Evolutionary conservation across 2,888 invertebrate species (phyloP).

Genomic region (Hymenopus coronatus): DNA sequence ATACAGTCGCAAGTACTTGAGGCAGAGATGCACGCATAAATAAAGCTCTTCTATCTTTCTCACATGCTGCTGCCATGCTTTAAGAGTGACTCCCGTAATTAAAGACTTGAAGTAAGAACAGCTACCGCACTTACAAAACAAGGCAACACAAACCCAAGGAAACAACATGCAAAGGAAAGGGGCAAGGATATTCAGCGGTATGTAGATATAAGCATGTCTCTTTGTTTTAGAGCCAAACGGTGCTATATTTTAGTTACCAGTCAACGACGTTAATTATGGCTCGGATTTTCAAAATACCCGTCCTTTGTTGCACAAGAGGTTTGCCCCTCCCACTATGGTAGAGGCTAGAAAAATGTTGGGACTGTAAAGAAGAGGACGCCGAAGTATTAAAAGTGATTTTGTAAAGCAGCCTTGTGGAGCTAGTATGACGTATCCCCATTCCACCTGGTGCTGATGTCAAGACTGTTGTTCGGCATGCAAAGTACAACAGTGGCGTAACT

Average conservation of each 20-base stretch:
- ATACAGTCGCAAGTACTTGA: not conserved
- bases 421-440: no score
- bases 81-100: not conserved
- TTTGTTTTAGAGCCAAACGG: not conserved
- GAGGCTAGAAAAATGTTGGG: no score
- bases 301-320: not conserved
- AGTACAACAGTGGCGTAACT: no score
- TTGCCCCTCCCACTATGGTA: not conserved
- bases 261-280: not conserved
- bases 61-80: not conserved
- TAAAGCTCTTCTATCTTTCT: not conserved
- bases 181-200: not conserved
- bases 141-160: not conserved
- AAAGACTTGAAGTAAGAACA: conserved; percentile 3
- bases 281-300: not conserved
- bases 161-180: not conserved
- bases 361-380: no score
- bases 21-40: conserved; percentile 8
- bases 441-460: no score
- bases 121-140: not conserved
- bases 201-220: not conserved
- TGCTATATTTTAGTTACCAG: not conserved
- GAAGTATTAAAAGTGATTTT: no score
- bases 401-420: no score
- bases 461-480: no score